Evolutionary conservation across 2,113 vertebrate genomes (phyloP).

Genomic region (Otis tarda): DNA sequence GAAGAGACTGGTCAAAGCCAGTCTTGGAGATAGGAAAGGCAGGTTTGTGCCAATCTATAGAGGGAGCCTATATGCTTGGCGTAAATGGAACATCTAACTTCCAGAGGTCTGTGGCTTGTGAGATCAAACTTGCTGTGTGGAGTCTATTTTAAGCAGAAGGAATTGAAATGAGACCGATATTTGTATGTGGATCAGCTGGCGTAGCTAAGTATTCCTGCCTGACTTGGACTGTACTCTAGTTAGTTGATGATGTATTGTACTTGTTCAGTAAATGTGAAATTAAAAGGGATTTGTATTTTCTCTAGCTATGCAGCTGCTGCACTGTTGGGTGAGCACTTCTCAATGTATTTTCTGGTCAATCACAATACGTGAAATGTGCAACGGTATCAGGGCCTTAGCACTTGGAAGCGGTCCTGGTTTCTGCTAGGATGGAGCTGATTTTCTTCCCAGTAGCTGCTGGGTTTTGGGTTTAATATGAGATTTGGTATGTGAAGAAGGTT

Average conservation of each 20-base stretch:
- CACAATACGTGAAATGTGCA: background rate
- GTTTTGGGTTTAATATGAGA: no score
- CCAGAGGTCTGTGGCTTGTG: background rate
- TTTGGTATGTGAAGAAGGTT: no score
- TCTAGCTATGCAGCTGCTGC: slow-evolving; percentile 27
- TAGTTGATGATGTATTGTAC: slow-evolving; percentile 16
- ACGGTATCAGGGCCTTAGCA: background rate
- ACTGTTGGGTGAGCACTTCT: background rate
- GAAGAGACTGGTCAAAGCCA: background rate
- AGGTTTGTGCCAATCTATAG: no score
- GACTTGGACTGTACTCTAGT: background rate
- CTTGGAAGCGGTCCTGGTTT: background rate
- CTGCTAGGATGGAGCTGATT: no score
- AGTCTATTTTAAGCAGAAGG: background rate
- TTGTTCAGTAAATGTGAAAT: slow-evolving; percentile 35
- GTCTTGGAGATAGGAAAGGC: background rate
- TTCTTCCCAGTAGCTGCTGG: no score
- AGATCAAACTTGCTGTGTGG: background rate
- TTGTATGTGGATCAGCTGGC: background rate
- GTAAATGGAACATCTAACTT: background rate
- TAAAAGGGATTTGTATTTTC: slow-evolving; percentile 13
- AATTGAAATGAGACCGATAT: background rate
- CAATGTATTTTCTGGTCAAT: background rate
- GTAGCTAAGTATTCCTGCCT: background rate
- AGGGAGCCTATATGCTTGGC: background rate